Evolutionary conservation across 53 echinoderm and acorn worm species (phyloP).

Genomic region (Arbacia lixula): DNA sequence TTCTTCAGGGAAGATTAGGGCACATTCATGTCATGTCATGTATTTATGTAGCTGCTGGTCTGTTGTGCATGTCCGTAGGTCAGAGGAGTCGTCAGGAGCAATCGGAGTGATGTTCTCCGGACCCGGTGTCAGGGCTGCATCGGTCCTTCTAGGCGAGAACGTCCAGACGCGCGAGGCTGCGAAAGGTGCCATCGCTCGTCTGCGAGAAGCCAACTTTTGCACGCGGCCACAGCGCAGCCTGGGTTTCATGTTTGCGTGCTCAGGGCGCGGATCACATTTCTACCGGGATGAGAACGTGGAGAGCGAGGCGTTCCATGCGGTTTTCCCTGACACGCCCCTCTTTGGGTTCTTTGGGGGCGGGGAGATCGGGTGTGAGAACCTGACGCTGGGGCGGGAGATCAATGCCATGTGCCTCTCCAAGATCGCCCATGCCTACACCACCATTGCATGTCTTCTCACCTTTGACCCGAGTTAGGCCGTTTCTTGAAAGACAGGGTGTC

Average conservation of each 20-base stretch:
- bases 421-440: conserved; percentile 46
- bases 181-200: conserved; percentile 46
- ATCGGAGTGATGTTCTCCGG: conserved; percentile 82
- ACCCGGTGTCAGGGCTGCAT: conserved; percentile 78
- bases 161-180: conserved; percentile 50
- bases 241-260: conserved; percentile 94
- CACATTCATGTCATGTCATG: background rate
- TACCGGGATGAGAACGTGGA: conserved; percentile 78
- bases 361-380: conserved; percentile 84
- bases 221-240: conserved; percentile 64
- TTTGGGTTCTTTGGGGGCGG: conserved; percentile 95
- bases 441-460: conserved; percentile 39
- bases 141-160: conserved; percentile 65
- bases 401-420: background rate
- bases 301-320: conserved; percentile 73
- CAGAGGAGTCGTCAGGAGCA: conserved; percentile 28
- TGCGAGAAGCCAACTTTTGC: conserved; percentile 70
- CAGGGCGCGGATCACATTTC: conserved; percentile 72
- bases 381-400: conserved; percentile 55
- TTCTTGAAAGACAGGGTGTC: too few relatives aligned
- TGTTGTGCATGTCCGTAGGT: background rate
- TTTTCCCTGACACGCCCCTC: conserved; percentile 87
- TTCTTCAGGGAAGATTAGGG: background rate
- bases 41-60: background rate
- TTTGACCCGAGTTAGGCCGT: conserved; percentile 39